Conservation (phyloP, 2,113 vertebrate species). For the Amblyornis subalaris region DNA sequence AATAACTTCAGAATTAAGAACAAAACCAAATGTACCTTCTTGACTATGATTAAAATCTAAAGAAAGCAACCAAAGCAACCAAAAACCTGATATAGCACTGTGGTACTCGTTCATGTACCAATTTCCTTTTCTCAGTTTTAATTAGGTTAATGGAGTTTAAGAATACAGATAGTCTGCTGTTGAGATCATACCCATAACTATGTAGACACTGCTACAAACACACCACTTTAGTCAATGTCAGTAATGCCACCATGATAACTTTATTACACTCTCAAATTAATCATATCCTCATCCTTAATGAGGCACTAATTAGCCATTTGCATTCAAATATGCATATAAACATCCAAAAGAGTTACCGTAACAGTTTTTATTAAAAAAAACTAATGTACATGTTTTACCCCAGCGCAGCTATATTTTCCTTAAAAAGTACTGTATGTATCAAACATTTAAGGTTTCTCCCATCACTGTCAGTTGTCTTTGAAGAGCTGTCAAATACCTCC, state of each 20-base stretch:
- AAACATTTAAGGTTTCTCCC: constrained; percentile 58
- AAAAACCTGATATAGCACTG: not conserved
- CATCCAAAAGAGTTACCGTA: constrained; percentile 57
- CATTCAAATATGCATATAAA: constrained; percentile 27
- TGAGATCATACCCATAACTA: accelerated
- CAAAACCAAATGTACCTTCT: not conserved
- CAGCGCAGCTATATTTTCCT: constrained; percentile 35
- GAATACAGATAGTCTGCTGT: not conserved
- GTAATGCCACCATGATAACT: constrained; percentile 24
- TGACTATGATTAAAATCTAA: not conserved
- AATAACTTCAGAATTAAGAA: not conserved
- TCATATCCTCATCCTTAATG: not conserved
- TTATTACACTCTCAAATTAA: constrained; percentile 30
- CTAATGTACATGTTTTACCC: constrained; percentile 61
- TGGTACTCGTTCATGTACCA: not conserved
- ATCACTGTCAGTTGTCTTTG: constrained; percentile 60
- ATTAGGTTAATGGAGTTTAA: not conserved
- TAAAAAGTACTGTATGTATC: constrained; percentile 72
- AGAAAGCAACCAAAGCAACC: not conserved
- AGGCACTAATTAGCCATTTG: not conserved
- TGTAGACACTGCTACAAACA: not conserved
- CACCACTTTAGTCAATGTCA: not conserved
- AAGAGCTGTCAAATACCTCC: constrained; percentile 66
- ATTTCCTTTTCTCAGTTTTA: not conserved
- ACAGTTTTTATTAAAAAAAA: constrained; percentile 69